Conservation (phyloP, 2,113 vertebrate genomes). For the Romanogobio albipinnatus region DNA sequence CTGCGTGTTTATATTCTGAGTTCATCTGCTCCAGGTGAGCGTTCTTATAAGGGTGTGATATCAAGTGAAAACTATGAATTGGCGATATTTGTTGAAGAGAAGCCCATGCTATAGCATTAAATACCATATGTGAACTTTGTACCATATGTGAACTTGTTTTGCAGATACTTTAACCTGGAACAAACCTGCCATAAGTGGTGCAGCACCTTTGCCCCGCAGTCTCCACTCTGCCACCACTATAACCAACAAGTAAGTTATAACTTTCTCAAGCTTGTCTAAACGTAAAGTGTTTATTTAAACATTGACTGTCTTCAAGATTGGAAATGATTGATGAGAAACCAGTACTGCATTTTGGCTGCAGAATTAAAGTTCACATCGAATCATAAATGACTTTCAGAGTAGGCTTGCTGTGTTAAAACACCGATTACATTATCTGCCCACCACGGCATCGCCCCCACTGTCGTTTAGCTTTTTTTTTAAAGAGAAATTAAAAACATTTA, state of each 20-base stretch:
- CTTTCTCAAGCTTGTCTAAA: not conserved
- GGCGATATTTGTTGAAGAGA: not conserved
- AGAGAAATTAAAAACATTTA: no score
- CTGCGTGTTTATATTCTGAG: no score
- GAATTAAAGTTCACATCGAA: not conserved
- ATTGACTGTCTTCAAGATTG: not conserved
- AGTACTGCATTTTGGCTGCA: not conserved
- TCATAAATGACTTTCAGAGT: not conserved
- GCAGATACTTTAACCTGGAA: conserved; percentile 86
- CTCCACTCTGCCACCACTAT: conserved; percentile 87
- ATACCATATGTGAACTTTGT: not conserved
- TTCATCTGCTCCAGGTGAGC: no score
- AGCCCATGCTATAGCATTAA: not conserved
- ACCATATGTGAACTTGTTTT: not conserved
- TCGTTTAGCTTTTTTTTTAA: no score
- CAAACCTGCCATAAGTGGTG: conserved; percentile 80
- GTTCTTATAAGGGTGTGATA: no score
- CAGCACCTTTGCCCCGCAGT: conserved; percentile 83
- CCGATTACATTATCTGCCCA: no score
- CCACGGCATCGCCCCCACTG: no score
- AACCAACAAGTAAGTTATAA: conserved; percentile 81
- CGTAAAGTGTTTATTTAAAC: not conserved
- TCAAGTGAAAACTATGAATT: no score
- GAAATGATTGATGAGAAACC: not conserved
- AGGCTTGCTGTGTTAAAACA: no score